phyloP scores from a whole-genome alignment of 1,140 invertebrate genomes.

The Stegodyphus dumicola region DNA sequence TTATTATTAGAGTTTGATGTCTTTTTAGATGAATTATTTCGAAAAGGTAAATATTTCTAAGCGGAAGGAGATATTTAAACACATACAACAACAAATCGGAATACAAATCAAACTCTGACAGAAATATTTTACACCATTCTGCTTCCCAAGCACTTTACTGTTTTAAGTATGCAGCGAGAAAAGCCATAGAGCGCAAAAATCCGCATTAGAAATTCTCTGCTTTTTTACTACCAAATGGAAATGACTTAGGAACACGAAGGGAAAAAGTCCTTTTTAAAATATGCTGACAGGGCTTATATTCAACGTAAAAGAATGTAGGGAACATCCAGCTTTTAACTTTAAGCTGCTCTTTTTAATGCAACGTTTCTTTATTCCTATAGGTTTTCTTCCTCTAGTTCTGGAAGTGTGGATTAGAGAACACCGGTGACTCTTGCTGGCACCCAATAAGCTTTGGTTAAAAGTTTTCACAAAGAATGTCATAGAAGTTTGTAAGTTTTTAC shows the following conservation, averaged over 20 bases:
- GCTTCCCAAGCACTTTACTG: background rate
- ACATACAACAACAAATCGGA: too few relatives aligned
- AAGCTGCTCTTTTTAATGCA: constrained; percentile 53
- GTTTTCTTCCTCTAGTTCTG: too few relatives aligned
- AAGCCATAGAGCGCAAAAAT: constrained; percentile 38
- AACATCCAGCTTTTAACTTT: constrained; percentile 44
- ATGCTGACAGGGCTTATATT: constrained; percentile 54
- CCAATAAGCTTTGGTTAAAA: constrained; percentile 31
- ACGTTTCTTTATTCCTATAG: constrained; percentile 47
- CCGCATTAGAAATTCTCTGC: constrained; percentile 54
- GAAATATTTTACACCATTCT: background rate
- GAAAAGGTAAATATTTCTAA: too few relatives aligned
- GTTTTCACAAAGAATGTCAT: constrained; percentile 38
- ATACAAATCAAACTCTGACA: too few relatives aligned
- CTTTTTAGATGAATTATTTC: too few relatives aligned
- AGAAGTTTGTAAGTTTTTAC: constrained; percentile 36
- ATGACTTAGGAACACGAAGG: constrained; percentile 30
- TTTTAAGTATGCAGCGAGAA: constrained; percentile 36
- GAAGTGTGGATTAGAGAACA: too few relatives aligned
- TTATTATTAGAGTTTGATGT: too few relatives aligned
- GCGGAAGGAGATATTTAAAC: too few relatives aligned
- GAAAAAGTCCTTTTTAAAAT: constrained; percentile 31
- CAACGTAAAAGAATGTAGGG: constrained; percentile 9
- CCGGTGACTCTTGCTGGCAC: too few relatives aligned
- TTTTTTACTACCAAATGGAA: constrained; percentile 52